Evolutionary conservation across 2,888 invertebrate species (phyloP).

Genomic region (Melieria picta): DNA sequence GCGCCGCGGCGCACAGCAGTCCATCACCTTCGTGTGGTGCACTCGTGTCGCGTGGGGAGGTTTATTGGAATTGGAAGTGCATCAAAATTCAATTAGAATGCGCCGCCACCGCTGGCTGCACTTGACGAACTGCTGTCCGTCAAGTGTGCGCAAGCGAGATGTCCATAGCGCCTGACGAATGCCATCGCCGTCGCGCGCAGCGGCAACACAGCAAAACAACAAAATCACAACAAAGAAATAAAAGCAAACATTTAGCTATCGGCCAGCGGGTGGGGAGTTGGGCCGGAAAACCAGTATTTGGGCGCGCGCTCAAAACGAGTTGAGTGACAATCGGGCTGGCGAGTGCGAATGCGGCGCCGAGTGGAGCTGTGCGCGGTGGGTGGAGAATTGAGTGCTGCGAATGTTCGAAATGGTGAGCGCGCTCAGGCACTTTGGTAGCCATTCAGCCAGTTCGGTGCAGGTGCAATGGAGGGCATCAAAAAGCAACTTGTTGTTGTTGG

Average conservation of each 20-base stretch:
- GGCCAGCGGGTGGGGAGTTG: background rate
- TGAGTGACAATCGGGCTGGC: too few species aligned
- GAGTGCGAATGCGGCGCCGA: background rate
- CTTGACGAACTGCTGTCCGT: conserved; percentile 62
- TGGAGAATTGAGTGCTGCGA: background rate
- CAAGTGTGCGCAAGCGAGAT: conserved; percentile 45
- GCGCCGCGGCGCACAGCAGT: conserved; percentile 12
- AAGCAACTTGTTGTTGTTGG: too few species aligned
- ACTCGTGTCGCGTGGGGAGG: conserved; percentile 11
- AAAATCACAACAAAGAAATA: conserved; percentile 32
- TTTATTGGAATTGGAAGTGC: conserved; percentile 26
- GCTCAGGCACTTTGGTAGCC: too few species aligned
- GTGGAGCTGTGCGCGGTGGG: background rate
- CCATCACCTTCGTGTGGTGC: conserved; percentile 26
- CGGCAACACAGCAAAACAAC: conserved; percentile 1
- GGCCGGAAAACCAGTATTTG: background rate
- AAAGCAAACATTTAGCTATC: background rate
- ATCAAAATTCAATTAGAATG: conserved; percentile 53
- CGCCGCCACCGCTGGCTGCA: conserved; percentile 28
- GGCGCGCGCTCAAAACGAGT: too few species aligned
- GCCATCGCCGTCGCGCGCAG: conserved; percentile 31
- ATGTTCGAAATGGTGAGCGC: too few species aligned
- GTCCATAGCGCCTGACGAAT: conserved; percentile 23
- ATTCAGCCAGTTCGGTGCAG: too few species aligned
- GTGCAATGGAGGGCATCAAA: too few species aligned